A percentile compares a stretch with the other conserved stretches of the same genome.
phyloP scores from a whole-genome alignment of 2,113 vertebrate genomes.

The Orycteropus afer region DNA sequence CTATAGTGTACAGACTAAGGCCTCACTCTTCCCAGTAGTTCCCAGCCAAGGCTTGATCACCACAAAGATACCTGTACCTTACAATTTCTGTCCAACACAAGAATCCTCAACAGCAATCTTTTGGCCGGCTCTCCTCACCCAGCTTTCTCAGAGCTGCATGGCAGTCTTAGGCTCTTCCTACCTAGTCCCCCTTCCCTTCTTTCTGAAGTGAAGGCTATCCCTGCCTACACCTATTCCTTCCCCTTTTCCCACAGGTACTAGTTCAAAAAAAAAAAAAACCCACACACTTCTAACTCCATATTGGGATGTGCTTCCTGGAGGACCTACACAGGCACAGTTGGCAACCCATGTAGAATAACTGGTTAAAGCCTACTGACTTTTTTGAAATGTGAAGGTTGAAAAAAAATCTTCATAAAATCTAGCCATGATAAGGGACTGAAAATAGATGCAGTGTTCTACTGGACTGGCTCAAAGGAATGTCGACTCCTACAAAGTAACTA shows the following conservation, averaged over 20 bases:
- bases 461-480: not conserved
- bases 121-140: fast-evolving
- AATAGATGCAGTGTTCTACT: not conserved
- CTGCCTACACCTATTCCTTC: not conserved
- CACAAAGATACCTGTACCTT: no score
- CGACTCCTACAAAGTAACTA: not conserved
- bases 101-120: not conserved
- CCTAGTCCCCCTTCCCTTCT: not conserved
- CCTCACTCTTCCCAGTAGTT: not conserved
- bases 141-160: not conserved
- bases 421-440: not conserved
- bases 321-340: not conserved
- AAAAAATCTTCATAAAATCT: not conserved
- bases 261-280: not conserved
- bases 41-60: not conserved
- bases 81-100: no score
- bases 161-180: not conserved
- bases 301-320: not conserved
- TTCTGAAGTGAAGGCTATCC: not conserved
- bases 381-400: not conserved
- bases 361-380: not conserved
- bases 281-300: not conserved
- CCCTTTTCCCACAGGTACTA: not conserved
- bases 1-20: not conserved
- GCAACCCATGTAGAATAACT: not conserved